phyloP scores from a whole-genome alignment of 2,797 vertebrate genomes.

The Sebastes minor region DNA sequence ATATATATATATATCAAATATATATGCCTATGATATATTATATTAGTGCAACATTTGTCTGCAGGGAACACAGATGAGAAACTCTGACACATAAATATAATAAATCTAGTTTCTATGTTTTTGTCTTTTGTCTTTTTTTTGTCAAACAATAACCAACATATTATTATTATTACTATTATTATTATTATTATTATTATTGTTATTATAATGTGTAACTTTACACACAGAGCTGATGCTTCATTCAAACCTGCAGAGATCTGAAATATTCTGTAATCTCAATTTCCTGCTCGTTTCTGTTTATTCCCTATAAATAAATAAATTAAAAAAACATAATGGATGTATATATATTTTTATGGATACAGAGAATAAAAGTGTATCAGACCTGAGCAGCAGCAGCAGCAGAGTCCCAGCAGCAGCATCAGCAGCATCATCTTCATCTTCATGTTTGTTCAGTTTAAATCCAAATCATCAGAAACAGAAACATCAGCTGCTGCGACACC shows the following conservation, averaged over 20 bases:
- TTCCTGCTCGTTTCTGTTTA: background rate
- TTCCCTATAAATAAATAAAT: background rate
- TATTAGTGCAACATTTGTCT: too few relatives aligned
- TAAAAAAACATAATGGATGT: background rate
- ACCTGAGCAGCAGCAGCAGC: conserved; percentile 52
- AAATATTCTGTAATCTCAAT: background rate
- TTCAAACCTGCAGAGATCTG: background rate
- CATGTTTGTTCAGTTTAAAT: conserved; percentile 17
- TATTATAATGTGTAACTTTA: background rate
- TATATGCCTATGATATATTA: background rate
- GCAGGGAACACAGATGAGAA: too few relatives aligned
- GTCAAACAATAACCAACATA: background rate
- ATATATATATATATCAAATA: background rate
- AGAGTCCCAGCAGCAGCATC: conserved; percentile 39
- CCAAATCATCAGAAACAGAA: conserved; percentile 22
- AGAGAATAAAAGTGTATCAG: background rate
- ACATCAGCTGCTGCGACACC: background rate
- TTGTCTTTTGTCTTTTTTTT: background rate
- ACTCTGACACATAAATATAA: background rate
- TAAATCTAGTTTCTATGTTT: background rate
- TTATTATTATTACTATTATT: background rate
- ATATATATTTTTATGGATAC: background rate
- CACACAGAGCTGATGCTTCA: background rate
- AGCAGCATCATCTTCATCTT: conserved; percentile 17
- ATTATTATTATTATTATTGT: background rate